Percentiles rank a stretch among this genome's conserved stretches.
Conservation (phyloP, 2,888 invertebrate species). For the Acleris cristana region DNA sequence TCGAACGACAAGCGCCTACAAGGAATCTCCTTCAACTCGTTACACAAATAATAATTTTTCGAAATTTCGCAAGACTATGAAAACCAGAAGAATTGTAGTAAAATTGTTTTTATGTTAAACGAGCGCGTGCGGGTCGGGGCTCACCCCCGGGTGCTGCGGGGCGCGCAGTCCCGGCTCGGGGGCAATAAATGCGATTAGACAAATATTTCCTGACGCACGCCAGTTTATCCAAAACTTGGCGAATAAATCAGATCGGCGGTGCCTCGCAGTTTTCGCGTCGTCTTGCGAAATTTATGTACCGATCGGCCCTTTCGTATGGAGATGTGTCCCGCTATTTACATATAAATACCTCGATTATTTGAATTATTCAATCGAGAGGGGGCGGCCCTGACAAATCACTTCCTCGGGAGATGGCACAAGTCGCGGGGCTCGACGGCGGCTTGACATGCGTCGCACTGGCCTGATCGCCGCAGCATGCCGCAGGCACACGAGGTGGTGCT, state of each 20-base stretch:
- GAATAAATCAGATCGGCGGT: slow-evolving; percentile 82
- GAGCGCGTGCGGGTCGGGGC: slow-evolving; percentile 44
- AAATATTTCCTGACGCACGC: slow-evolving; percentile 82
- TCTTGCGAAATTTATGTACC: slow-evolving; percentile 84
- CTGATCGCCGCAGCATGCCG: too few relatives aligned
- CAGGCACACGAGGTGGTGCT: neutral
- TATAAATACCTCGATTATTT: slow-evolving; percentile 85
- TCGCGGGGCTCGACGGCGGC: slow-evolving; percentile 71
- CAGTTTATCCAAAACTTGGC: slow-evolving; percentile 81
- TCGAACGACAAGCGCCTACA: neutral
- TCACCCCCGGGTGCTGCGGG: slow-evolving; percentile 64
- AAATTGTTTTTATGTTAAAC: slow-evolving; percentile 49
- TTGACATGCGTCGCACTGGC: slow-evolving; percentile 63
- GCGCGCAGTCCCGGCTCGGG: slow-evolving; percentile 71
- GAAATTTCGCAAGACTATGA: slow-evolving; percentile 29
- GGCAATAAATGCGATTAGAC: slow-evolving; percentile 82
- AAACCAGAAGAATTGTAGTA: slow-evolving; percentile 29
- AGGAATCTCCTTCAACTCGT: neutral
- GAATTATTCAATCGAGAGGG: slow-evolving; percentile 85
- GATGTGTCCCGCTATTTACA: slow-evolving; percentile 83
- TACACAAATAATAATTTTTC: slow-evolving; percentile 24
- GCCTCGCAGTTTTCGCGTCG: slow-evolving; percentile 82
- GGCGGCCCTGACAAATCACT: slow-evolving; percentile 84
- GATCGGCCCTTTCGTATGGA: slow-evolving; percentile 84
- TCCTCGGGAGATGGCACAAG: slow-evolving; percentile 81